These are phyloP conservation scores for Paralichthys olivaceus DNA, from an alignment of 2,113 vertebrate species.

Conservation along the genomic window DNA sequence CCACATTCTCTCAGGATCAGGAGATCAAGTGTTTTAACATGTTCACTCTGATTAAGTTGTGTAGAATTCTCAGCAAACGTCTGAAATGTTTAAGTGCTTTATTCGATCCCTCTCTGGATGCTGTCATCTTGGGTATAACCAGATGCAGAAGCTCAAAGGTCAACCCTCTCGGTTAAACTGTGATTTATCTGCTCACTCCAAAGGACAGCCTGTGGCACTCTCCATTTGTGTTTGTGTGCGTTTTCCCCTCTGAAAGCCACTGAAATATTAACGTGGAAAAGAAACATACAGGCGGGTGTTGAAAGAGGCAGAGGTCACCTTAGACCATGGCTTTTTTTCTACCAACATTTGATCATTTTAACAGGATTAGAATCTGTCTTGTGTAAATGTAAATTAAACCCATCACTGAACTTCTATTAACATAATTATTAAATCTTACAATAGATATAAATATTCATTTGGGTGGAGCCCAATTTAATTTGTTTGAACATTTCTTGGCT, in stretches of 20 bases:
- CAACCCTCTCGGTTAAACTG: slow-evolving; percentile 53
- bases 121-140: slow-evolving; percentile 29
- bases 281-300: slow-evolving; percentile 16
- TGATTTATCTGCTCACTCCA: slow-evolving; percentile 52
- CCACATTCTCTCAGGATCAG: background rate
- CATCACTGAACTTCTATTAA: too few species aligned
- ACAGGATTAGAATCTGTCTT: background rate
- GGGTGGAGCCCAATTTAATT: background rate
- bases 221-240: slow-evolving; percentile 21
- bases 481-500: background rate
- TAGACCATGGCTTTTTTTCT: background rate
- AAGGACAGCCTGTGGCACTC: slow-evolving; percentile 26
- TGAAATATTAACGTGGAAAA: slow-evolving; percentile 62
- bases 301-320: slow-evolving; percentile 23
- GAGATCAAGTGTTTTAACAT: slow-evolving; percentile 13
- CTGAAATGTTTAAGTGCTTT: slow-evolving; percentile 31
- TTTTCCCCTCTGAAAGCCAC: slow-evolving; percentile 7
- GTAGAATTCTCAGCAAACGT: slow-evolving; percentile 17
- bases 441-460: background rate
- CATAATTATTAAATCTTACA: too few species aligned
- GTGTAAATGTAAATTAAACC: too few species aligned
- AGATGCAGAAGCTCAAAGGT: slow-evolving; percentile 7
- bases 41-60: slow-evolving; percentile 43
- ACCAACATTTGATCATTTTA: background rate
- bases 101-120: slow-evolving; percentile 18